Conservation (phyloP, 2,113 vertebrate species). For the Asarcornis scutulata region DNA sequence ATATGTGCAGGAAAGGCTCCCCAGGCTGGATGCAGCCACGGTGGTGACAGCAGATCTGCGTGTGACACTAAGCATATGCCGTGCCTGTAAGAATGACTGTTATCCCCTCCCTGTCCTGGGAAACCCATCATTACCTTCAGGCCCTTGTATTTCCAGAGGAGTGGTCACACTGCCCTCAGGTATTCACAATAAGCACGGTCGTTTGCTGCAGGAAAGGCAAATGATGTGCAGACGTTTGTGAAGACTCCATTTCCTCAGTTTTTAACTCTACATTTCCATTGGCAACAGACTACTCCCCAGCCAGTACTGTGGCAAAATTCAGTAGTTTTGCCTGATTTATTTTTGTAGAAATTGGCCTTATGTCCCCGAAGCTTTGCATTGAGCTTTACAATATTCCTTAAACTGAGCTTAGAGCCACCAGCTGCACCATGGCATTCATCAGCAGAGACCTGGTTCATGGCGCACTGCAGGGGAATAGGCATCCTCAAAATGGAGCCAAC, state of each 20-base stretch:
- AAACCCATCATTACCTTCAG: neutral
- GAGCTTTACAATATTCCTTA: neutral
- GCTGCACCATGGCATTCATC: neutral
- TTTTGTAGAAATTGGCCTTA: neutral
- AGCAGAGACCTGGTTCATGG: neutral
- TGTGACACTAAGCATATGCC: constrained; percentile 41
- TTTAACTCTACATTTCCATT: neutral
- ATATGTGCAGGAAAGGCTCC: constrained; percentile 32
- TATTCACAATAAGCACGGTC: neutral
- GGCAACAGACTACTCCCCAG: neutral
- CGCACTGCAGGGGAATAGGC: accelerated
- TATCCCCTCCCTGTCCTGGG: neutral
- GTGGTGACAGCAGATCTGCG: constrained; percentile 38
- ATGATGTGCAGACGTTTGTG: neutral
- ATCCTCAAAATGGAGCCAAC: neutral
- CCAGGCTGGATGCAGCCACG: neutral
- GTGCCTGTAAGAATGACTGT: neutral
- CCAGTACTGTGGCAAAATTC: neutral
- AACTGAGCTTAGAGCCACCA: neutral
- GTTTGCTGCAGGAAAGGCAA: neutral
- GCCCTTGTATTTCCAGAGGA: neutral
- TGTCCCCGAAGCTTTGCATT: neutral
- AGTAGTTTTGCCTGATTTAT: neutral
- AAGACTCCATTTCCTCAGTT: neutral
- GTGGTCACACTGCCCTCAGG: neutral